phyloP scores from a whole-genome alignment of 2,797 vertebrate species.

The Channa striata region DNA sequence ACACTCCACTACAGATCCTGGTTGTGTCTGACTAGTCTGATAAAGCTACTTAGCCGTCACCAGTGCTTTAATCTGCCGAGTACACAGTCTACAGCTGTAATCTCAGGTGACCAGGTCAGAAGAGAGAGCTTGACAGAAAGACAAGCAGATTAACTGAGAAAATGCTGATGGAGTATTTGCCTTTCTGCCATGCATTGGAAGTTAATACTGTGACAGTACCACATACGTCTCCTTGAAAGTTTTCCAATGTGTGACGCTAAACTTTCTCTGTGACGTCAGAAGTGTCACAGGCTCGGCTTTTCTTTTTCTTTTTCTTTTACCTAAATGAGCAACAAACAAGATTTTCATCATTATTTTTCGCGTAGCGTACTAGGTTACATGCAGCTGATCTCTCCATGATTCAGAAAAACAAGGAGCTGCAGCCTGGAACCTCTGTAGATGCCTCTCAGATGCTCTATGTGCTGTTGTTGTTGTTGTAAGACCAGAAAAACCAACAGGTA shows the following conservation, averaged over 20 bases:
- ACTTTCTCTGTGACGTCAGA: conserved; percentile 63
- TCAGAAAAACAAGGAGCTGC: conserved; percentile 50
- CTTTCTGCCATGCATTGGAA: conserved; percentile 51
- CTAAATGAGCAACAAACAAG: conserved; percentile 2
- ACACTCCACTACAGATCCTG: conserved; percentile 22
- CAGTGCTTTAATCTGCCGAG: conserved; percentile 81
- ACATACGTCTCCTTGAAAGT: conserved; percentile 39
- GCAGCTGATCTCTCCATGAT: conserved; percentile 43
- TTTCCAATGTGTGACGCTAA: conserved; percentile 30
- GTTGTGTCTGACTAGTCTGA: conserved; percentile 35
- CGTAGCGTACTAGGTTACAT: background rate
- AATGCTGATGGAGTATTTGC: conserved; percentile 77
- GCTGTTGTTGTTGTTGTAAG: conserved; percentile 80
- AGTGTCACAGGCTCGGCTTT: background rate
- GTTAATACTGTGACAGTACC: conserved; percentile 62
- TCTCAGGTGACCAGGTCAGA: conserved; percentile 86
- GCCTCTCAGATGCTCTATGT: conserved; percentile 83
- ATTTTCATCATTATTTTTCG: conserved; percentile 4
- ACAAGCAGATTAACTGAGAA: conserved; percentile 87
- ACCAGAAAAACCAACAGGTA: conserved; percentile 85
- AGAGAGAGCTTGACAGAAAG: conserved; percentile 76
- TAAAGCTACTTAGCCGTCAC: conserved; percentile 58
- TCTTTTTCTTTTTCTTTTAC: background rate
- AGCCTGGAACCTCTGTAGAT: conserved; percentile 75
- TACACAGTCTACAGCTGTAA: conserved; percentile 77